A percentile compares a stretch with the other conserved stretches of the same genome.
Conservation (phyloP, 2,113 vertebrate species). For the Colistium nudipinnis region DNA sequence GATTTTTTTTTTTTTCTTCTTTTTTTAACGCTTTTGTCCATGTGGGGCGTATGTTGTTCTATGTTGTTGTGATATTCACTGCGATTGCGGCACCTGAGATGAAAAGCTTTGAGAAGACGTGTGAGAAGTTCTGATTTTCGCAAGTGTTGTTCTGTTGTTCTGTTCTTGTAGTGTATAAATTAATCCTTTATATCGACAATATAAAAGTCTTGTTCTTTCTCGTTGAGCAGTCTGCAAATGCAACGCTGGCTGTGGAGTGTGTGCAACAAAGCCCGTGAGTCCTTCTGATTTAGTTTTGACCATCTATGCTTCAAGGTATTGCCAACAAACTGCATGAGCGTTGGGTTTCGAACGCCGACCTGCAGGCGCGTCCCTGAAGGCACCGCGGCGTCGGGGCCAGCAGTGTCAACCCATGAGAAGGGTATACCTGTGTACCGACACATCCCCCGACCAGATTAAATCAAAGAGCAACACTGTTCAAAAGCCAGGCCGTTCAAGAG, state of each 20-base stretch:
- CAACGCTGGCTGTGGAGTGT: too few relatives aligned
- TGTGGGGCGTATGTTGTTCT: background rate
- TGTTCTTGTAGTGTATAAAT: too few relatives aligned
- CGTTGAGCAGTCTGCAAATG: too few relatives aligned
- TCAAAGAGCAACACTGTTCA: conserved; percentile 56
- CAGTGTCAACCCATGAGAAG: conserved; percentile 43
- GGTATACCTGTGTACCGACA: conserved; percentile 42
- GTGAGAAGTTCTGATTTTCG: background rate
- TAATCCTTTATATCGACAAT: too few relatives aligned
- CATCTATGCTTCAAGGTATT: conserved; percentile 41
- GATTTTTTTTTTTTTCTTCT: background rate
- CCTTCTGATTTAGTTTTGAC: too few relatives aligned
- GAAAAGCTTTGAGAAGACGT: background rate
- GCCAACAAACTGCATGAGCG: conserved; percentile 45
- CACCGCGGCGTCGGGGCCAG: conserved; percentile 27
- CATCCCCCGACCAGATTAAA: conserved; percentile 56
- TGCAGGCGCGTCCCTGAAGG: conserved; percentile 7
- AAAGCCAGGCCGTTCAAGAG: conserved; percentile 47
- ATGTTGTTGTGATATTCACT: background rate
- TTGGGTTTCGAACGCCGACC: conserved; percentile 47
- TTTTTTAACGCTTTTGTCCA: background rate
- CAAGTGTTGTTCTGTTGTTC: too few relatives aligned
- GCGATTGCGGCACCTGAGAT: background rate
- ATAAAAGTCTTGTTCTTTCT: too few relatives aligned
- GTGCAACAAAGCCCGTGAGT: too few relatives aligned